Conservation (phyloP, 1,140 invertebrate species). For the Drosophila kohkoa region DNA sequence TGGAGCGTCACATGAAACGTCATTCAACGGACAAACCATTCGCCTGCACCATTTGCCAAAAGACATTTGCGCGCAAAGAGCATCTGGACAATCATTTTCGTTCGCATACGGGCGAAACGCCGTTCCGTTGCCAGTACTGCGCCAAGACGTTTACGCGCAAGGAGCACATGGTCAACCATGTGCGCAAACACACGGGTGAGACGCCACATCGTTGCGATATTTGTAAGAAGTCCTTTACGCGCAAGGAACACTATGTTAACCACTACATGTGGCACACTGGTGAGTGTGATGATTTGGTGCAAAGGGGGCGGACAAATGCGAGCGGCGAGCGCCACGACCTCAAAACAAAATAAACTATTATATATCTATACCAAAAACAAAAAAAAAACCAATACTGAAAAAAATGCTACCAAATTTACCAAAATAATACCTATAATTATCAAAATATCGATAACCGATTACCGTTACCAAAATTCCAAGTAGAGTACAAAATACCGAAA, state of each 20-base stretch:
- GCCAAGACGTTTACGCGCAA: conserved; percentile 94
- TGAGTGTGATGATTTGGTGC: conserved; percentile 87
- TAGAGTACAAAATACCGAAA: conserved; percentile 41
- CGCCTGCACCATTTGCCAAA: conserved; percentile 92
- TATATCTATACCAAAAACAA: conserved; percentile 31
- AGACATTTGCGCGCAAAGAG: conserved; percentile 94
- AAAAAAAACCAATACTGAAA: conserved; percentile 27
- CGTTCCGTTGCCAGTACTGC: conserved; percentile 91
- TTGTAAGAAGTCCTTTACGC: conserved; percentile 93
- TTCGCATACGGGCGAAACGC: conserved; percentile 94
- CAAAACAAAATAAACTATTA: conserved; percentile 23
- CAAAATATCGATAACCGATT: conserved; percentile 18
- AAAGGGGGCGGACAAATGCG: conserved; percentile 85
- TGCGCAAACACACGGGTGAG: conserved; percentile 94
- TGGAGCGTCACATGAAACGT: conserved; percentile 91
- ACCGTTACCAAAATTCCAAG: conserved; percentile 37
- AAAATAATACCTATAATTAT: conserved; percentile 10
- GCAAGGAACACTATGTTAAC: conserved; percentile 93
- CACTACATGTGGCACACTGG: conserved; percentile 93
- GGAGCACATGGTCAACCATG: conserved; percentile 94
- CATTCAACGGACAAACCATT: conserved; percentile 93
- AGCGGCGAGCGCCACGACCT: conserved; percentile 76
- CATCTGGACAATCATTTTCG: conserved; percentile 93
- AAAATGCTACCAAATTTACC: conserved; percentile 21
- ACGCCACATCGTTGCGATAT: conserved; percentile 94